Conservation (phyloP, 2,113 vertebrate genomes). For the Seriola aureovittata region DNA sequence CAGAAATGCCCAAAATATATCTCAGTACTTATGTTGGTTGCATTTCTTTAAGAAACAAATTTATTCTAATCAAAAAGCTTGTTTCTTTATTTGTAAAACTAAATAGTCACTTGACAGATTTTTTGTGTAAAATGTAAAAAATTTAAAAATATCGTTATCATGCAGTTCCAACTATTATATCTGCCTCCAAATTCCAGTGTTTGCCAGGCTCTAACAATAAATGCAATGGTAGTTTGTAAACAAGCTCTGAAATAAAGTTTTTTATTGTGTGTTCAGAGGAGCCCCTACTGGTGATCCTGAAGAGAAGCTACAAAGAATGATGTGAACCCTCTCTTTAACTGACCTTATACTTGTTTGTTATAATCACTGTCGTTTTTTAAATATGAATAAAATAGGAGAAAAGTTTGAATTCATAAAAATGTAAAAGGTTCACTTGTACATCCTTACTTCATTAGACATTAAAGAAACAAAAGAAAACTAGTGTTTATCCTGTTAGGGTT, state of each 20-base stretch:
- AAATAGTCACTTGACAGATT: neutral
- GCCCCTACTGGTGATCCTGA: neutral
- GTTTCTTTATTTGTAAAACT: neutral
- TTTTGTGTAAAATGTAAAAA: too few species aligned
- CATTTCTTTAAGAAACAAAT: too few species aligned
- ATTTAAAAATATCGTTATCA: neutral
- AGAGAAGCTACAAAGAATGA: too few species aligned
- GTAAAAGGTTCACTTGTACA: neutral
- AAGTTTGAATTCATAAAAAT: neutral
- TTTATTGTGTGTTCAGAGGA: too few species aligned
- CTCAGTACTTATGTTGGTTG: too few species aligned
- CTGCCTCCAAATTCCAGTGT: neutral
- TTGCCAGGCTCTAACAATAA: neutral
- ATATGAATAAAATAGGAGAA: neutral
- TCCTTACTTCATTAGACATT: neutral
- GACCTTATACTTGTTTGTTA: neutral
- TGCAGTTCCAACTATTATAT: neutral
- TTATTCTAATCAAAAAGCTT: too few species aligned
- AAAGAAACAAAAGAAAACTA: neutral
- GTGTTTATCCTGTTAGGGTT: neutral
- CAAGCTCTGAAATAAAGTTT: too few species aligned
- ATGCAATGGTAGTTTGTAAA: too few species aligned
- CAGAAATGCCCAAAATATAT: neutral
- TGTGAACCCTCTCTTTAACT: too few species aligned
- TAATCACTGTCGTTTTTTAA: neutral